Percentiles rank a stretch among this genome's conserved stretches.
Conservation (phyloP, 2,113 vertebrate species). For the Artemisiospiza belli region DNA sequence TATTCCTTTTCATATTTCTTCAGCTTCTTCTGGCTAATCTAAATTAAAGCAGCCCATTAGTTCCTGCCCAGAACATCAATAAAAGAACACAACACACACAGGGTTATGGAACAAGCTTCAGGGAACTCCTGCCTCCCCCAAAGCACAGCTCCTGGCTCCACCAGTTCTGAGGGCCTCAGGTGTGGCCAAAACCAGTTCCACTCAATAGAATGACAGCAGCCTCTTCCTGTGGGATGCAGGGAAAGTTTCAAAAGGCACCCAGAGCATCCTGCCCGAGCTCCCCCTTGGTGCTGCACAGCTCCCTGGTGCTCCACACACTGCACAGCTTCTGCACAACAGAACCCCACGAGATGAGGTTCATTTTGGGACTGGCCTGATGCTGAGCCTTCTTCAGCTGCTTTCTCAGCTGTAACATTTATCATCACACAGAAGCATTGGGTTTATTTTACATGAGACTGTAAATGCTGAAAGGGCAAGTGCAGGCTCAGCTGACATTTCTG, state of each 20-base stretch:
- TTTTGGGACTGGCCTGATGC: not conserved
- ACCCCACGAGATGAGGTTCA: not conserved
- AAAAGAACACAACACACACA: not conserved
- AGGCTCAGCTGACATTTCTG: constrained; percentile 50
- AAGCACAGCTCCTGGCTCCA: not conserved
- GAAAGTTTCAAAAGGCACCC: not conserved
- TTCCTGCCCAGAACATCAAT: not conserved
- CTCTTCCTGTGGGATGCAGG: not conserved
- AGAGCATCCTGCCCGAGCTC: not conserved
- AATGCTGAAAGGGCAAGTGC: constrained; percentile 45
- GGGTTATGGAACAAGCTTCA: not conserved
- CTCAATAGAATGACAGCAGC: not conserved
- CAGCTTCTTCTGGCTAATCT: constrained; percentile 98
- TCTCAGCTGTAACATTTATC: constrained; percentile 17
- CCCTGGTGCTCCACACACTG: not conserved
- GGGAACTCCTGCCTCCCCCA: not conserved
- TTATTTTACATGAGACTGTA: constrained; percentile 29
- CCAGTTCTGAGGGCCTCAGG: not conserved
- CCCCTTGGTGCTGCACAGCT: not conserved
- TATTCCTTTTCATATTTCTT: constrained; percentile 99
- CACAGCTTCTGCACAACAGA: not conserved
- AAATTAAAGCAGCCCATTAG: constrained; percentile 58
- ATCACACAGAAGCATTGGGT: not conserved
- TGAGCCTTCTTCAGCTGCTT: not conserved
- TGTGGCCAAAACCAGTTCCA: not conserved